Evolutionary conservation across 2,888 invertebrate species (phyloP), one percentile per base, ranked within the genome.

Genomic region (Pristionchus japonicus): DNA sequence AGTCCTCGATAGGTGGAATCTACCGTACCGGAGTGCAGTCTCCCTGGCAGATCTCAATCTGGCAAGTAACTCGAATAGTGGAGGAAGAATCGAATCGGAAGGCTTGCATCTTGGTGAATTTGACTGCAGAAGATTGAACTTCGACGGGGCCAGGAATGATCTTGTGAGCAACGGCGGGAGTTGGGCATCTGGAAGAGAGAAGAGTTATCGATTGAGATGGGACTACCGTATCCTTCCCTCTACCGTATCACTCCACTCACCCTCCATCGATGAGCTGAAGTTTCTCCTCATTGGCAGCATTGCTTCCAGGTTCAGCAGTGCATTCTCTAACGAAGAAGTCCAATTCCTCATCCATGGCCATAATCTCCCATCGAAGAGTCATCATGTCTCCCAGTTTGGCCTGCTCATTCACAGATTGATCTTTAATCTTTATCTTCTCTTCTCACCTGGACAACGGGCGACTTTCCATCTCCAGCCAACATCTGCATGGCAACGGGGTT

Each of bases 401-500:
- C 89, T 93, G 91, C 23, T 13, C 3, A 77, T 43, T 86, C n/a
- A 20, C n/a, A 47, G 34, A 15, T 47, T 80, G 31, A 80, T 80
- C 80, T 43, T 80, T 80, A 27, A 86, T 70, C 31, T 52, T n/a
- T 57, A 11, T 57, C 40, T 31, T 82, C 6, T 2, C 17, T 61
- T 67, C 77, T 52, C 23, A 87, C 87, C 67, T 57, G 89, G 37
- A 91, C 89, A 31, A 92, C 85, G 47, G 91, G 92, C 61, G 91
- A 90, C 57, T 91, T 92, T 88, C 92, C 92, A 82, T 90, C 92
- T 67, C 91, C 91, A 85, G 90, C 90, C 87, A 91, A 89, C 90
- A 94, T 90, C 89, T 93, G 93, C 94, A 94, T 94, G 47, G 93
- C 92, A 64, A 94, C 94, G 34, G 94, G 94, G 89, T 94, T 94